Evolutionary conservation across 1,140 invertebrate species (phyloP).

Genomic region (Agraylea sexmaculata): DNA sequence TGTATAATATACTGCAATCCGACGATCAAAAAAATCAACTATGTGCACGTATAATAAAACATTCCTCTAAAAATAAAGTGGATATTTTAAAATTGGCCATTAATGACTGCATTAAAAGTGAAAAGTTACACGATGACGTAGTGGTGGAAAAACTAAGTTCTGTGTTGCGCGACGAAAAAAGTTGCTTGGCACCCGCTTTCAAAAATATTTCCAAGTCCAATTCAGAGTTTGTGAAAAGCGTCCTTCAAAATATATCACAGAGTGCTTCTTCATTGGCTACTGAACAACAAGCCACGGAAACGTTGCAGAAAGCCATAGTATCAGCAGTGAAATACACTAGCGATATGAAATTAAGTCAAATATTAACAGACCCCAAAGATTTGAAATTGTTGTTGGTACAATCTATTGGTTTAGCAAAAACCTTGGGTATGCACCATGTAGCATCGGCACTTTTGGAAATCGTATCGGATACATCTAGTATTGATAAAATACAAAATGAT

Average conservation of each 20-base stretch:
- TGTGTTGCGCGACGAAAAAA: conserved; percentile 45
- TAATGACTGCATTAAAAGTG: conserved; percentile 28
- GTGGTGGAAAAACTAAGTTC: conserved; percentile 46
- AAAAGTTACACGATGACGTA: conserved; percentile 38
- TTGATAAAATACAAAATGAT: conserved; percentile 45
- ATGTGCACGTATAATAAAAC: conserved; percentile 38
- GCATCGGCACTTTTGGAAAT: conserved; percentile 46
- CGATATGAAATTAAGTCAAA: conserved; percentile 39
- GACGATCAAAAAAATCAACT: conserved; percentile 36
- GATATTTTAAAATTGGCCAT: conserved; percentile 49
- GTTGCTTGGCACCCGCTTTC: conserved; percentile 45
- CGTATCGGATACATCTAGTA: conserved; percentile 47
- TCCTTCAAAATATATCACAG: conserved; percentile 44
- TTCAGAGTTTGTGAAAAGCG: conserved; percentile 40
- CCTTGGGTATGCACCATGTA: conserved; percentile 52
- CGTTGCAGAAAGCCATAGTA: conserved; percentile 50
- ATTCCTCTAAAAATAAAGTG: conserved; percentile 41
- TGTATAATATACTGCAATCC: conserved; percentile 37
- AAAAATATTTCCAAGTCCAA: conserved; percentile 45
- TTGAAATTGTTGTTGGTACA: conserved; percentile 47
- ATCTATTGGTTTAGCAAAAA: conserved; percentile 56
- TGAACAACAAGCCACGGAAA: conserved; percentile 48
- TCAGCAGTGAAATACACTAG: conserved; percentile 47
- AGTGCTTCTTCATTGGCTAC: conserved; percentile 43
- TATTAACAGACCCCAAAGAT: conserved; percentile 40